Base-by-base conservation (phyloP, 2,113 vertebrate species). In the Bos javanicus region DNA sequence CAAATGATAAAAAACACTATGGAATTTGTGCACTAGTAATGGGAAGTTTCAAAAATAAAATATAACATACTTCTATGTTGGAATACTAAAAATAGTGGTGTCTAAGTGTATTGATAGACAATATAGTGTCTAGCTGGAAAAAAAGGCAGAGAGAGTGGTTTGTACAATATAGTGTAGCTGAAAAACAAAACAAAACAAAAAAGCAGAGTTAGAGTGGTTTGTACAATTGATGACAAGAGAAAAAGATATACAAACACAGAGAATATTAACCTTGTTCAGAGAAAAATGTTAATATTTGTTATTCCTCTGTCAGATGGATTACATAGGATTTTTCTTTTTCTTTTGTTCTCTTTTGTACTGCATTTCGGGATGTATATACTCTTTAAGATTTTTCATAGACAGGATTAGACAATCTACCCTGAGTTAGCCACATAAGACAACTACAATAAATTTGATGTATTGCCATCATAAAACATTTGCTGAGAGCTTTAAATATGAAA, bases 381-480 rank as follows among this genome's bases (percentile, higher is more conserved):
- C 26, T 33, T 9, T 85, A 43, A 85, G 94, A 71, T 81, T 90
- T 9, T 74, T 14, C 26, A 74, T 6, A 48, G 26, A 91, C 81
- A 88, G 6, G 5, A 19, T 39, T 83, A 71, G 25, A 19, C 14
- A 83, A 57, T 57, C 5, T 84, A 78, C 6, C 25, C 9, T 39
- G 7, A 59, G 39, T 67, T 88, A 85, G 16, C 5, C 54, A 83
- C 19, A 59, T 21, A 91, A 17, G 54, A 12, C 21, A 95, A 83
- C 12, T 85, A 76, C 19, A 95, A 83, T 80, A 56, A 94, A 89
- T 88, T 36, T 94, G 39, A 71, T 50, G 1, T 39, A 78, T 80
- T 93, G 16, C 8, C 36, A 78, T 25, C 6, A 96, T 86, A n/a
- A 95, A 89, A 95, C n/a, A 95, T 57, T 91, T 91, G 43, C 52